phyloP scores from a whole-genome alignment of 2,888 invertebrate genomes.

The Lepidochrysops patricia region DNA sequence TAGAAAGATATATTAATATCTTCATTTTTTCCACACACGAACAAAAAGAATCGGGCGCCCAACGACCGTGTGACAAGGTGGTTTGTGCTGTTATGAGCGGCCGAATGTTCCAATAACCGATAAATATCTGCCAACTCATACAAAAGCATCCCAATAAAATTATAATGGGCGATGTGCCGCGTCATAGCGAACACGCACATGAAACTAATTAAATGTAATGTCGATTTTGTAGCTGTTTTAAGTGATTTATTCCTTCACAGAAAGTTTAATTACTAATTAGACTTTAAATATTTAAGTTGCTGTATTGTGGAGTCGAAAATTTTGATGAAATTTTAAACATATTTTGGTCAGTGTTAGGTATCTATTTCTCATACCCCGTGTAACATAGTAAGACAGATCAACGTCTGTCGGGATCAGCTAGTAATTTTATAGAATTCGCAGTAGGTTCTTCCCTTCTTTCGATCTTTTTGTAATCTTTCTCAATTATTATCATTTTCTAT shows the following conservation, averaged over 20 bases:
- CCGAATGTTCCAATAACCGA: constrained; percentile 72
- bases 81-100: constrained; percentile 71
- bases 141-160: constrained; percentile 73
- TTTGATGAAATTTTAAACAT: too few relatives aligned
- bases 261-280: too few relatives aligned
- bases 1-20: constrained; percentile 75
- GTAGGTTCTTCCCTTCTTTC: too few relatives aligned
- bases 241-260: background rate
- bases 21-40: constrained; percentile 74
- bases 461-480: too few relatives aligned
- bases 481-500: too few relatives aligned
- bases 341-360: too few relatives aligned
- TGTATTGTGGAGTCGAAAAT: too few relatives aligned
- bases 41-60: constrained; percentile 66
- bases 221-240: background rate
- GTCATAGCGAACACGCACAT: constrained; percentile 67
- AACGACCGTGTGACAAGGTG: constrained; percentile 74
- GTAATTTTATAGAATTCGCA: too few relatives aligned
- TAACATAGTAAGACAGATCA: too few relatives aligned
- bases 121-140: constrained; percentile 76
- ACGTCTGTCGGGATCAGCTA: too few relatives aligned
- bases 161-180: constrained; percentile 71
- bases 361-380: too few relatives aligned
- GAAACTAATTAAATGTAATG: constrained; percentile 43
- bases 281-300: too few relatives aligned